phyloP scores from a whole-genome alignment of 2,797 vertebrate species.

The Micromesistius poutassou region DNA sequence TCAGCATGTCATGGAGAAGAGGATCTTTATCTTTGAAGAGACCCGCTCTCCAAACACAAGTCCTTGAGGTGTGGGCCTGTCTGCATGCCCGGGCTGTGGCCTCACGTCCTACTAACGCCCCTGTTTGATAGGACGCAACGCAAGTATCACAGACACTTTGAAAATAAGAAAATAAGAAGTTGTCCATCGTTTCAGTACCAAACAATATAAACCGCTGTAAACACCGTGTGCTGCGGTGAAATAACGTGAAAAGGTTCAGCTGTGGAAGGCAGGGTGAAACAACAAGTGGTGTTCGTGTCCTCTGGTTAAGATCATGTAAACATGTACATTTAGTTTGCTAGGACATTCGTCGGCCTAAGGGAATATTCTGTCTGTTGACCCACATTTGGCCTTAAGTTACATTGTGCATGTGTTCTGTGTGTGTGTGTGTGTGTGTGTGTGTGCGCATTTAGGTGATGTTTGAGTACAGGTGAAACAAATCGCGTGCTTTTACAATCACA shows the following conservation, averaged over 20 bases:
- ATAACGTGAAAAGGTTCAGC: background rate
- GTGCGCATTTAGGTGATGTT: background rate
- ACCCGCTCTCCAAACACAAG: slow-evolving; percentile 65
- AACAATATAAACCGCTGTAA: background rate
- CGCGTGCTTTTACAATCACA: background rate
- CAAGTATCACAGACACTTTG: background rate
- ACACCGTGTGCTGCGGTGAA: background rate
- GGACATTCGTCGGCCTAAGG: background rate
- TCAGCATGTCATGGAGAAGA: slow-evolving; percentile 12
- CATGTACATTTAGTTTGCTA: background rate
- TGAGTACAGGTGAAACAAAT: background rate
- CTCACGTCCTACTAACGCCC: background rate
- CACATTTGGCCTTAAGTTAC: background rate
- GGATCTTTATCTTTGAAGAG: slow-evolving; percentile 34
- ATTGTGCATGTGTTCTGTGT: background rate
- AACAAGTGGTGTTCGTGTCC: background rate
- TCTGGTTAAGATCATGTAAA: background rate
- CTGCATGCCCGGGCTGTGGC: background rate
- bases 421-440: background rate
- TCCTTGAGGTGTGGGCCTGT: slow-evolving; percentile 8
- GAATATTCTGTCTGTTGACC: background rate
- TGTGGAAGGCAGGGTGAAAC: background rate
- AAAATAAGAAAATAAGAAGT: background rate
- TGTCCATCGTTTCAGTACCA: background rate
- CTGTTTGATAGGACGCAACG: background rate